These are phyloP conservation scores for Caenorhabditis latens DNA, from an alignment of 1,140 invertebrate species.

Conservation along the genomic window DNA sequence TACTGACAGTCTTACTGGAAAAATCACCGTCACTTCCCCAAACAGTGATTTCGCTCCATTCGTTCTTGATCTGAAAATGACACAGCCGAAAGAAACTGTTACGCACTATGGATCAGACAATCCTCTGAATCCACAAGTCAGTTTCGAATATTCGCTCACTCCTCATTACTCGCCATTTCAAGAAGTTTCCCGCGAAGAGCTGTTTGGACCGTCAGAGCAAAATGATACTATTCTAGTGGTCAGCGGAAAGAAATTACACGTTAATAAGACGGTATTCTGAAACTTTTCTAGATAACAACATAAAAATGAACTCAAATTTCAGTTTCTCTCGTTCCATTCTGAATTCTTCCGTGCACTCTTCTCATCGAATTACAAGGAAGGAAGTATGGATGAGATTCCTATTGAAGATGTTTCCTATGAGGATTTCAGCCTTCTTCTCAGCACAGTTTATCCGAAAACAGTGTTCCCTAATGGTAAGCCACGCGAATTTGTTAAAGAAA, in stretches of 20 bases:
- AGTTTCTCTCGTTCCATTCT: slow-evolving; percentile 1
- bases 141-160: background rate
- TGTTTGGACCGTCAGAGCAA: background rate
- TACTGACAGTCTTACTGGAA: background rate
- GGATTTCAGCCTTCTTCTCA: background rate
- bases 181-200: background rate
- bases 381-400: background rate
- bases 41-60: background rate
- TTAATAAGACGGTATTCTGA: background rate
- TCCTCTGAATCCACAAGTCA: background rate
- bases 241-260: background rate
- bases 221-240: background rate
- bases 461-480: background rate
- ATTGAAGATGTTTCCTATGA: background rate
- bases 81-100: background rate
- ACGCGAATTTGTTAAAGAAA: no score
- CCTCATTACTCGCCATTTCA: background rate
- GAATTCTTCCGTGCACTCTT: slow-evolving; percentile 12
- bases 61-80: background rate
- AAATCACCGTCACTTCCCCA: background rate
- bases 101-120: background rate
- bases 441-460: background rate
- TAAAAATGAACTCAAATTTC: background rate
- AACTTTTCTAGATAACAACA: background rate
- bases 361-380: slow-evolving; percentile 4